phyloP scores from a whole-genome alignment of 2,113 vertebrate genomes.

The Edolisoma coerulescens region DNA sequence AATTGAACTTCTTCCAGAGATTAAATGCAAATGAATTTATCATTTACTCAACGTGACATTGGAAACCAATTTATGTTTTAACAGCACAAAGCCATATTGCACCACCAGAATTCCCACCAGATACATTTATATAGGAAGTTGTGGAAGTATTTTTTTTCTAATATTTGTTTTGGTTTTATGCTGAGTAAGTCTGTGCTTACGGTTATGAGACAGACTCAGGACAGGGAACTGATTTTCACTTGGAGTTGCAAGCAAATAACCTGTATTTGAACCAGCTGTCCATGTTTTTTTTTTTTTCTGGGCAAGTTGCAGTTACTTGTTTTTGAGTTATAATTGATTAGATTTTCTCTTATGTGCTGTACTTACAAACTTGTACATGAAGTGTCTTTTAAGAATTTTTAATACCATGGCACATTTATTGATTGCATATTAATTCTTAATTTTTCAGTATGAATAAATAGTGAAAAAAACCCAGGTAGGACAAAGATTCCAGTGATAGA shows the following conservation, averaged over 20 bases:
- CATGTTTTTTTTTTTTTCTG: background rate
- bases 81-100: background rate
- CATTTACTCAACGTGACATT: background rate
- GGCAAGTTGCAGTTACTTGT: background rate
- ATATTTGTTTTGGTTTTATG: background rate
- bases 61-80: background rate
- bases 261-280: background rate
- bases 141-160: background rate
- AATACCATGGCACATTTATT: background rate
- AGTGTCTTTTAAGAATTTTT: background rate
- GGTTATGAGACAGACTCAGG: background rate
- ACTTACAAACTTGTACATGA: background rate
- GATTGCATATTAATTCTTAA: background rate
- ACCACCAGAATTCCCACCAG: background rate
- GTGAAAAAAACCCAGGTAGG: background rate
- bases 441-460: background rate
- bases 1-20: background rate
- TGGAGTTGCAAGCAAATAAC: background rate
- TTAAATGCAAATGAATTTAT: conserved; percentile 5
- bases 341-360: background rate
- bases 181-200: background rate
- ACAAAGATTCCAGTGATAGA: background rate
- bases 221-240: background rate
- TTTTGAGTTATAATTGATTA: background rate
- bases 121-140: background rate